phyloP scores from a whole-genome alignment of 2,113 vertebrate genomes.

The Lepus europaeus region DNA sequence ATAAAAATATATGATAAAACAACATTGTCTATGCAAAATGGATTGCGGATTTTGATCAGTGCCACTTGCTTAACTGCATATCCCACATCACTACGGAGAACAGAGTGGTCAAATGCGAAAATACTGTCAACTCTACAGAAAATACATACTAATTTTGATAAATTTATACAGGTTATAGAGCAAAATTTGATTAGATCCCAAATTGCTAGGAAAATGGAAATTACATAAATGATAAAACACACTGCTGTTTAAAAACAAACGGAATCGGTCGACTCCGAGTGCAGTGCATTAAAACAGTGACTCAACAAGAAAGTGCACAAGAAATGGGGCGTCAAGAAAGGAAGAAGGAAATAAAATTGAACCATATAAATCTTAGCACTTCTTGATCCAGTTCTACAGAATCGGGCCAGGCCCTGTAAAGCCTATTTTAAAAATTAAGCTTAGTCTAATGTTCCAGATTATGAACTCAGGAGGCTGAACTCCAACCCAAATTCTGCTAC shows the following conservation, averaged over 20 bases:
- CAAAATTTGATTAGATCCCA: conserved; percentile 39
- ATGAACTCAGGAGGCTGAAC: neutral
- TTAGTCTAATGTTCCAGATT: neutral
- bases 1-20: conserved; percentile 38
- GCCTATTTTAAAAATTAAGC: neutral
- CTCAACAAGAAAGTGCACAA: neutral
- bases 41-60: conserved; percentile 29
- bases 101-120: neutral
- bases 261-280: neutral
- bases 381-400: neutral
- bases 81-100: neutral
- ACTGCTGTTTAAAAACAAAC: neutral
- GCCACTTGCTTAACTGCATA: neutral
- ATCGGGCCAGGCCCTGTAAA: neutral
- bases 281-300: neutral
- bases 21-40: conserved; percentile 36
- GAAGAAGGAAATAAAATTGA: neutral
- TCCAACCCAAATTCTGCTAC: neutral
- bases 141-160: conserved; percentile 50
- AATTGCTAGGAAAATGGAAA: conserved; percentile 45
- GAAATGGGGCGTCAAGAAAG: neutral
- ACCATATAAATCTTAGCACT: neutral
- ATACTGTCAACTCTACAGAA: neutral
- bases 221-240: neutral
- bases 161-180: conserved; percentile 39